These are phyloP conservation scores for Microtus pennsylvanicus DNA, from an alignment of 2,113 vertebrate genomes.

Conservation along the genomic window DNA sequence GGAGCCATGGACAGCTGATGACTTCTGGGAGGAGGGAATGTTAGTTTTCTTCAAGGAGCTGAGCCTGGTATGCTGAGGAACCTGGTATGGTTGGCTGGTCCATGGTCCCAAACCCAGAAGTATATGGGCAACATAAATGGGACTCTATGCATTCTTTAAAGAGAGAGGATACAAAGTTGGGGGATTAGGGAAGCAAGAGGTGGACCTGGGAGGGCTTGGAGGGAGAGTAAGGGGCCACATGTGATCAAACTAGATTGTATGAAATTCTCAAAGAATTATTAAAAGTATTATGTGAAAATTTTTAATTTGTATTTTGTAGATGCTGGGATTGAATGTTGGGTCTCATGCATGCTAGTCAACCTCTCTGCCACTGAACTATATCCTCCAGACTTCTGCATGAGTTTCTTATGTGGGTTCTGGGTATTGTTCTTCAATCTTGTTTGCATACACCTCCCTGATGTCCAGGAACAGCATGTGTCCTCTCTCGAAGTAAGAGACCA, in stretches of 20 bases:
- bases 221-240: background rate
- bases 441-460: background rate
- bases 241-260: background rate
- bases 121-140: background rate
- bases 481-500: slow-evolving; percentile 15
- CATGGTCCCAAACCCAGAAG: background rate
- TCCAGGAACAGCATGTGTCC: background rate
- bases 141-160: background rate
- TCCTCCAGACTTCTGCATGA: too few relatives aligned
- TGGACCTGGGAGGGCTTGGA: background rate
- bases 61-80: background rate
- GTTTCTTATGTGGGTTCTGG: background rate
- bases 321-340: background rate
- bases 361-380: background rate
- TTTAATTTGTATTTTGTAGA: background rate
- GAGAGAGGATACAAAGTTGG: background rate
- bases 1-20: background rate
- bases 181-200: background rate
- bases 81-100: too few relatives aligned
- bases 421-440: background rate
- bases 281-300: background rate
- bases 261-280: background rate
- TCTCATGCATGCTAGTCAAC: too few relatives aligned
- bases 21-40: background rate
- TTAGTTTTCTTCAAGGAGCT: background rate